A percentile compares a stretch with the other conserved stretches of the same genome.
phyloP scores from a whole-genome alignment of 2,888 invertebrate genomes.

The Nomada hirtipes region DNA sequence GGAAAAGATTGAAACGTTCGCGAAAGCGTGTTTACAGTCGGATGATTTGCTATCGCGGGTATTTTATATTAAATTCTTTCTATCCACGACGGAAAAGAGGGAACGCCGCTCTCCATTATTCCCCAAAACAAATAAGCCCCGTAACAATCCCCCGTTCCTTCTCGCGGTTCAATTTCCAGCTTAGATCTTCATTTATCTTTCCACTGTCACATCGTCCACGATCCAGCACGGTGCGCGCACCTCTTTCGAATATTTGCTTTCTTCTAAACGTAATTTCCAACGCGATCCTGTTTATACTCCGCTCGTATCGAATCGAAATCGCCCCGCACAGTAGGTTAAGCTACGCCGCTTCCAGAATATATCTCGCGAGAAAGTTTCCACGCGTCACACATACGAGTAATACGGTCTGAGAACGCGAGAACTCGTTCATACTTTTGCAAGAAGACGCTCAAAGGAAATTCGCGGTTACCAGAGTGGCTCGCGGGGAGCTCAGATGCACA shows the following conservation, averaged over 20 bases:
- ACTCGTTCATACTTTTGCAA: conserved; percentile 52
- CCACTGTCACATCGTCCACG: conserved; percentile 28
- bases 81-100: neutral
- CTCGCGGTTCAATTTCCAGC: conserved; percentile 39
- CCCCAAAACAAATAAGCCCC: conserved; percentile 45
- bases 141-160: conserved; percentile 1
- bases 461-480: conserved; percentile 37
- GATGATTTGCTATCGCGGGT: conserved; percentile 41
- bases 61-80: conserved; percentile 67
- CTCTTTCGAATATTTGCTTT: conserved; percentile 35
- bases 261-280: conserved; percentile 51
- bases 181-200: conserved; percentile 59
- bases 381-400: neutral
- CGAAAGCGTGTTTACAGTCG: conserved; percentile 52
- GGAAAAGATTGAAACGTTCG: conserved; percentile 49
- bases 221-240: neutral
- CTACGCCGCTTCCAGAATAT: neutral
- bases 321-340: neutral
- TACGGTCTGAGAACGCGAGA: conserved; percentile 18
- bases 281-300: conserved; percentile 28
- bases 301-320: conserved; percentile 6
- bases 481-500: conserved; percentile 51
- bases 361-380: too few species aligned
- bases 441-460: conserved; percentile 30
- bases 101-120: conserved; percentile 54